phyloP scores from a whole-genome alignment of 2,797 vertebrate species.

The Tympanoctomys barrerae region DNA sequence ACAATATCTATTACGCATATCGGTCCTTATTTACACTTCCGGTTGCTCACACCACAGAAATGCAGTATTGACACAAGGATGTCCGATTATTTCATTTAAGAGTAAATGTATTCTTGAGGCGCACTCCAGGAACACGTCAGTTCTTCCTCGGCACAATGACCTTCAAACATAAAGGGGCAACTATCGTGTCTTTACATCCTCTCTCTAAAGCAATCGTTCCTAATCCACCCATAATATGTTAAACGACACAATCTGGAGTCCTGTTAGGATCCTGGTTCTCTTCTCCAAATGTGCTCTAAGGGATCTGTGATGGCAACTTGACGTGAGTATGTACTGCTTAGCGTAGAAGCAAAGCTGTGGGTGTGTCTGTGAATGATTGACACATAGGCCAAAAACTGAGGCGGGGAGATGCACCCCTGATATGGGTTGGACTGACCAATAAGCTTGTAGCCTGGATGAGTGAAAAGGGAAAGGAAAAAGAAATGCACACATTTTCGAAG shows the following conservation, averaged over 20 bases:
- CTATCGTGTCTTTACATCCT: fast-evolving
- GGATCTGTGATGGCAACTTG: neutral
- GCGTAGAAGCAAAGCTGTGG: neutral
- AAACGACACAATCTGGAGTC: neutral
- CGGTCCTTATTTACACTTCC: neutral
- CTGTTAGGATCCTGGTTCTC: neutral
- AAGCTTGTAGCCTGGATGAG: neutral
- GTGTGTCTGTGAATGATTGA: neutral
- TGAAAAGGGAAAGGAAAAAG: neutral
- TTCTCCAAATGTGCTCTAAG: neutral
- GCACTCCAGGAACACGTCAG: neutral
- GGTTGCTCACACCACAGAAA: neutral
- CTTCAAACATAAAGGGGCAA: neutral
- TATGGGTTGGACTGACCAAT: neutral
- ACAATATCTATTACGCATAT: neutral
- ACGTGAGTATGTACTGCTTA: neutral
- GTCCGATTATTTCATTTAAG: neutral
- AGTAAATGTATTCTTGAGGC: neutral
- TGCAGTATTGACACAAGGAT: neutral
- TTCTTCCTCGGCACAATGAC: neutral
- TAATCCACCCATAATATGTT: neutral
- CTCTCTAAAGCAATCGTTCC: neutral
- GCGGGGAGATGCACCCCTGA: neutral
- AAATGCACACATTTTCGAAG: neutral
- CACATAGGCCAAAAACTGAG: neutral